phyloP scores from a whole-genome alignment of 2,113 vertebrate species.

The Butorides virescens region DNA sequence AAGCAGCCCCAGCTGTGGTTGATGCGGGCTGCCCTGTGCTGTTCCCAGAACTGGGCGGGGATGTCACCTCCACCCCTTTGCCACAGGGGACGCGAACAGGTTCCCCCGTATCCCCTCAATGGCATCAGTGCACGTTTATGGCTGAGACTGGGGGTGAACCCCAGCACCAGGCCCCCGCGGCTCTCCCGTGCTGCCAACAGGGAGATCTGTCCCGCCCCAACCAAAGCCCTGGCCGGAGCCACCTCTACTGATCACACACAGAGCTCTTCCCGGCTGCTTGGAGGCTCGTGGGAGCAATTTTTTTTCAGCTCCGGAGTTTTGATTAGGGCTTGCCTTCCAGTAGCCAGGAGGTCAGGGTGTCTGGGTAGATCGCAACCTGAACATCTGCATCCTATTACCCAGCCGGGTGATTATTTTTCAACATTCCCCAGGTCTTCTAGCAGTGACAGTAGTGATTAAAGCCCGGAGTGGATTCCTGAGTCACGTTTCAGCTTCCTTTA shows the following conservation, averaged over 20 bases:
- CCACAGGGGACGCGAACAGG: rapidly evolving
- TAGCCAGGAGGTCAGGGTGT: constrained; percentile 40
- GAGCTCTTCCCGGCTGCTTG: background rate
- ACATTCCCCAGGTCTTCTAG: background rate
- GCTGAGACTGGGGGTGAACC: background rate
- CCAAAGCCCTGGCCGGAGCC: background rate
- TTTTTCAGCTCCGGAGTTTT: constrained; percentile 22
- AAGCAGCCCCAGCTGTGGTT: background rate
- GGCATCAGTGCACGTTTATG: background rate
- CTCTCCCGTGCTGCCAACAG: background rate
- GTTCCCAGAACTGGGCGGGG: background rate
- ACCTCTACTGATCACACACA: background rate
- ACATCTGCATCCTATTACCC: constrained; percentile 60
- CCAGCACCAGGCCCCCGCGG: rapidly evolving
- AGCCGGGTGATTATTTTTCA: constrained; percentile 45
- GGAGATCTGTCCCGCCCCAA: background rate
- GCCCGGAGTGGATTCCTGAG: constrained; percentile 43
- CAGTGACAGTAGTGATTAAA: constrained; percentile 51
- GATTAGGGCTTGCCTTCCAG: constrained; percentile 33
- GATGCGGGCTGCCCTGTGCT: background rate
- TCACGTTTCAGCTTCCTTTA: constrained; percentile 41
- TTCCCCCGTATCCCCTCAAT: background rate
- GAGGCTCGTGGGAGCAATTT: background rate
- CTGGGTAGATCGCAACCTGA: constrained; percentile 46
- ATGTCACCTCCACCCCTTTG: background rate